Conservation (phyloP, 2,888 invertebrate species). For the Notodonta dromedarius region DNA sequence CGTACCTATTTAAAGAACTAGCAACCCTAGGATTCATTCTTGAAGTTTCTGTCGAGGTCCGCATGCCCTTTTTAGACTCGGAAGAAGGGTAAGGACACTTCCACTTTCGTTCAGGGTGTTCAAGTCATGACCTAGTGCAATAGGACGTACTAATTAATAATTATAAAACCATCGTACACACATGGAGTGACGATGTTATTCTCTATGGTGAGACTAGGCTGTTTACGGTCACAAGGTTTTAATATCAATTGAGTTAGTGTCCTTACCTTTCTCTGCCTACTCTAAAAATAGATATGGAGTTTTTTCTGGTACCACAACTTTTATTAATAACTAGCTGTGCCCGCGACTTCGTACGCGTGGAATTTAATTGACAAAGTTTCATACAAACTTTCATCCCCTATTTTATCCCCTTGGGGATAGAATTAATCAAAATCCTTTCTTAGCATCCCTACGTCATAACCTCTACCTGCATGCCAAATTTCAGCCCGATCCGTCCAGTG, state of each 20-base stretch:
- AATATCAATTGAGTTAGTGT: background rate
- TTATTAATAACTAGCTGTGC: too few relatives aligned
- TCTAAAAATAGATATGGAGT: background rate
- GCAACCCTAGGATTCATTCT: background rate
- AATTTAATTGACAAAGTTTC: too few relatives aligned
- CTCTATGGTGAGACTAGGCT: background rate
- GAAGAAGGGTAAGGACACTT: constrained; percentile 14
- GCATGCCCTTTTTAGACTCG: constrained; percentile 10
- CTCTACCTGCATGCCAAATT: too few relatives aligned
- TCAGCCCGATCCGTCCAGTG: too few relatives aligned
- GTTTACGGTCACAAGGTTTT: background rate
- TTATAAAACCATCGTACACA: background rate
- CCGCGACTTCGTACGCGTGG: too few relatives aligned
- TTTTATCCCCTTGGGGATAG: too few relatives aligned
- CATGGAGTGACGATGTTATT: background rate
- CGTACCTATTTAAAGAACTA: background rate
- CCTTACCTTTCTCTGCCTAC: background rate
- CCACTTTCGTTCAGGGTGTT: constrained; percentile 12
- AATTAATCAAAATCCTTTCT: too few relatives aligned
- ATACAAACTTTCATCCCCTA: too few relatives aligned
- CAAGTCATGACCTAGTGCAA: constrained; percentile 12
- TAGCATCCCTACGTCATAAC: too few relatives aligned
- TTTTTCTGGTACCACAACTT: too few relatives aligned
- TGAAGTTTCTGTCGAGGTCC: constrained; percentile 2
- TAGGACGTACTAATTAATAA: constrained; percentile 7